Conservation (phyloP, 2,888 invertebrate species). For the Pollenia labialis region DNA sequence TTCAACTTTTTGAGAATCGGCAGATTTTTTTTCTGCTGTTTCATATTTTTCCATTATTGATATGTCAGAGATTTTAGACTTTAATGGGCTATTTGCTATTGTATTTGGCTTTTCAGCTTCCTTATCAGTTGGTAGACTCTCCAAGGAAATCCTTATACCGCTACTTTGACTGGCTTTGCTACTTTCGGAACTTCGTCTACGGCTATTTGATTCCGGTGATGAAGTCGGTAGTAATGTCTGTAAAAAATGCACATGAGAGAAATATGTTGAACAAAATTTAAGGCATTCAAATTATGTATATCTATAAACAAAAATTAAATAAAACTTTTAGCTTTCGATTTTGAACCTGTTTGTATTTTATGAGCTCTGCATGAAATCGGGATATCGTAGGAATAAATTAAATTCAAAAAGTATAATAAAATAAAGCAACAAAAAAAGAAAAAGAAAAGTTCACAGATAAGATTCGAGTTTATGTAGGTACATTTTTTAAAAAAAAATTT, state of each 20-base stretch:
- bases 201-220: slow-evolving; percentile 78
- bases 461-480: too few species aligned
- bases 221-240: slow-evolving; percentile 75
- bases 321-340: too few species aligned
- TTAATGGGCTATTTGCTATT: not conserved
- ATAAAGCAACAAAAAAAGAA: too few species aligned
- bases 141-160: slow-evolving; percentile 69
- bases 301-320: too few species aligned
- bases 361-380: too few species aligned
- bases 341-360: too few species aligned
- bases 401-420: too few species aligned
- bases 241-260: not conserved
- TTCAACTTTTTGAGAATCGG: slow-evolving; percentile 6
- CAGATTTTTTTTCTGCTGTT: not conserved
- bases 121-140: slow-evolving; percentile 59
- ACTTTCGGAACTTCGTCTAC: slow-evolving; percentile 80
- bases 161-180: slow-evolving; percentile 80
- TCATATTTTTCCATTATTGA: slow-evolving; percentile 38
- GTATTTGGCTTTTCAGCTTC: not conserved
- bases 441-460: too few species aligned
- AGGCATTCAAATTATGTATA: not conserved
- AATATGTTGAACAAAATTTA: not conserved
- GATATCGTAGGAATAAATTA: too few species aligned
- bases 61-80: slow-evolving; percentile 32
- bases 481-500: too few species aligned